A percentile compares a stretch with the other conserved stretches of the same genome.
Evolutionary conservation across 2,113 vertebrate genomes (phyloP).

Genomic region (Pandion haliaetus): DNA sequence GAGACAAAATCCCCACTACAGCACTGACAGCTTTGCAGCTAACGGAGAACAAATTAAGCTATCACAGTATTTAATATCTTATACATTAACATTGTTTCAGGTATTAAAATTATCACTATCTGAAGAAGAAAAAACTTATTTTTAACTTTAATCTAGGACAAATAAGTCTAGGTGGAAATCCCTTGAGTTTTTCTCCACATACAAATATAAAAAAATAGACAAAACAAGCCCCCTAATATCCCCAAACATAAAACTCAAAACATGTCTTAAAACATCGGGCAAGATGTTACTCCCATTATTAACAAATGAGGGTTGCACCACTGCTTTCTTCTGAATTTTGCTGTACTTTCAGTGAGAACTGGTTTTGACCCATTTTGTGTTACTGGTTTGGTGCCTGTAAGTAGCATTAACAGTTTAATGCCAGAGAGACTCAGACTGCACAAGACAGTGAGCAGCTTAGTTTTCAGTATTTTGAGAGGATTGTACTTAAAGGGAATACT

Average conservation of each 20-base stretch:
- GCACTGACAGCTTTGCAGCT: not conserved
- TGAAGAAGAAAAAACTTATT: not conserved
- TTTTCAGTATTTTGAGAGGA: conserved; percentile 33
- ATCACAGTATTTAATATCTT: not conserved
- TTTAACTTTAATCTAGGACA: not conserved
- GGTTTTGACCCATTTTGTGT: not conserved
- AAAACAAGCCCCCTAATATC: not conserved
- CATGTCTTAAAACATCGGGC: not conserved
- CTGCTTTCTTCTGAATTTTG: not conserved
- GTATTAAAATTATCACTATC: not conserved
- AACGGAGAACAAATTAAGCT: not conserved
- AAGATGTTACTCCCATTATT: not conserved
- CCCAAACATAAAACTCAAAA: not conserved
- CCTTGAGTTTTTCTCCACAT: not conserved
- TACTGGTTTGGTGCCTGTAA: not conserved
- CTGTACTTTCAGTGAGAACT: not conserved
- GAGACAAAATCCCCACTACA: not conserved
- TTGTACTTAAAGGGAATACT: not conserved
- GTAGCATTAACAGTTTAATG: conserved; percentile 49
- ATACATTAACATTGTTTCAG: not conserved
- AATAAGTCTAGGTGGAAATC: not conserved
- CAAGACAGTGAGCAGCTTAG: conserved; percentile 31
- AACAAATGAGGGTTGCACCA: not conserved
- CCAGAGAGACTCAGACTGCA: not conserved
- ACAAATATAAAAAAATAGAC: not conserved